These are phyloP conservation scores for Bothrops alternatus DNA, from an alignment of 2,797 vertebrate genomes.

Conservation along the genomic window DNA sequence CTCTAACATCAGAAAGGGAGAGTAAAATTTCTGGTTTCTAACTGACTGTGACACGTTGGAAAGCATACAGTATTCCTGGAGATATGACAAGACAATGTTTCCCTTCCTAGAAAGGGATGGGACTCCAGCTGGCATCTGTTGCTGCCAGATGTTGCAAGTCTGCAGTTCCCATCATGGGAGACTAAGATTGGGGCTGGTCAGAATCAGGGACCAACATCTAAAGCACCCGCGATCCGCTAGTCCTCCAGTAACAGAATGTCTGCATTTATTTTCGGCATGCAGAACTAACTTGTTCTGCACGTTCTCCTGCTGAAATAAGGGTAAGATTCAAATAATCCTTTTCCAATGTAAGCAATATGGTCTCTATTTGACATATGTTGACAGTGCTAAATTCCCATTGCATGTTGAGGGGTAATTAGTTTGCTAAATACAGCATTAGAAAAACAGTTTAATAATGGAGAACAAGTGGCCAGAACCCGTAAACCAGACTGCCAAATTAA, in stretches of 20 bases:
- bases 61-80: not conserved
- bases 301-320: constrained; percentile 34
- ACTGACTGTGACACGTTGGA: not conserved
- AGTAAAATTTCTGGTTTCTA: not conserved
- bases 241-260: not conserved
- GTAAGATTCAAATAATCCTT: not conserved
- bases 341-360: constrained; percentile 49
- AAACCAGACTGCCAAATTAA: constrained; percentile 47
- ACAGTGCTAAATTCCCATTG: constrained; percentile 48
- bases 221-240: not conserved
- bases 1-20: not conserved
- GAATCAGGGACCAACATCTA: not conserved
- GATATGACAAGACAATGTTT: not conserved
- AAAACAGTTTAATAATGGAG: constrained; percentile 22
- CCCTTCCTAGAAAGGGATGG: not conserved
- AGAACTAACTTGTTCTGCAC: not conserved
- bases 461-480: constrained; percentile 34
- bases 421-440: constrained; percentile 39
- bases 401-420: constrained; percentile 42
- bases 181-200: not conserved
- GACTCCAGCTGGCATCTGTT: not conserved
- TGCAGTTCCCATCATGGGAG: not conserved
- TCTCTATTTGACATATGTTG: constrained; percentile 31
- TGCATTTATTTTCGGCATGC: not conserved
- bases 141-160: not conserved